Evolutionary conservation across 92 coral and sea anemone genomes (phyloP).

Genomic region (Actinernus sp.): DNA sequence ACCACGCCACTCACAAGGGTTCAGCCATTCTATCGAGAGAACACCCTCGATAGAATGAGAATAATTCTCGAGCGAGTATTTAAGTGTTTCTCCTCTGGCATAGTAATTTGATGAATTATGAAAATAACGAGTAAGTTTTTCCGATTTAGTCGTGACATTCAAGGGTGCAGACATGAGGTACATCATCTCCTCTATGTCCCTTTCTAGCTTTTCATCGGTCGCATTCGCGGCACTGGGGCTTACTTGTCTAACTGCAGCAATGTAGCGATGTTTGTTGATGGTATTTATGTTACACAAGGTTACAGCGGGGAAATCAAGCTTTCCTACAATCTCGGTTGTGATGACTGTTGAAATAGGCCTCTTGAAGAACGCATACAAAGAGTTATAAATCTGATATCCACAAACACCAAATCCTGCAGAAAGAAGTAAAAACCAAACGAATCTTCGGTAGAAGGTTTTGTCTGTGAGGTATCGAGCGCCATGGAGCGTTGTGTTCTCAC

Average conservation of each 20-base stretch:
- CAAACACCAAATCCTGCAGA: background rate
- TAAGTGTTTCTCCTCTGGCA: background rate
- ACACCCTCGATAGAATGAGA: slow-evolving; percentile 45
- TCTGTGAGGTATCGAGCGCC: slow-evolving; percentile 10
- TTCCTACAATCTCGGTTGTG: background rate
- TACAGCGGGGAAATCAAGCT: slow-evolving; percentile 19
- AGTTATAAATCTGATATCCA: background rate
- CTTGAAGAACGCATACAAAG: background rate
- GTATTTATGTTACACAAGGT: slow-evolving; percentile 7
- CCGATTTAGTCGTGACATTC: no score
- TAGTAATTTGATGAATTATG: no score
- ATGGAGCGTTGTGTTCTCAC: slow-evolving; percentile 24
- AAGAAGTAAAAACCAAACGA: background rate
- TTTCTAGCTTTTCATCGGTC: background rate
- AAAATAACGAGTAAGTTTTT: no score
- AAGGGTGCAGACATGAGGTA: background rate
- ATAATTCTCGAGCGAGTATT: background rate
- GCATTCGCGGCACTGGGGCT: no score
- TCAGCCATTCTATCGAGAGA: slow-evolving; percentile 1
- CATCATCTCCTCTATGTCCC: background rate
- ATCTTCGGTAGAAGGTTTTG: background rate
- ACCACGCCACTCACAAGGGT: slow-evolving; percentile 22
- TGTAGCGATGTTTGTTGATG: background rate
- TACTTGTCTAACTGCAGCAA: background rate
- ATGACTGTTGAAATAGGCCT: slow-evolving; percentile 5